A percentile compares a stretch with the other conserved stretches of the same genome.
These are phyloP conservation scores for Heliconius aoede DNA, from an alignment of 2,888 invertebrate species.

Conservation along the genomic window DNA sequence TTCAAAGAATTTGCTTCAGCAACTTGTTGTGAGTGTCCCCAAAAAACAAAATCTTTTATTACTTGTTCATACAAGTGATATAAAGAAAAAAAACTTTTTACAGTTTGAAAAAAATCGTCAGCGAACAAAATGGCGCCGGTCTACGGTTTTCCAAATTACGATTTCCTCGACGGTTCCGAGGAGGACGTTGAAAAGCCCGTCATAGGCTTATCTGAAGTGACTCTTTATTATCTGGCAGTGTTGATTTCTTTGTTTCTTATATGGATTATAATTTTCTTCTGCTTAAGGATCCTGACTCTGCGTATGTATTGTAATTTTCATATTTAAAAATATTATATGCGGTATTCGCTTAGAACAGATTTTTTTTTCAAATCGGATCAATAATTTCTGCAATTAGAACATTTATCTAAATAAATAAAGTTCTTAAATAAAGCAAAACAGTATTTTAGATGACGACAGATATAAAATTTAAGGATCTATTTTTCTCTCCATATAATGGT, in stretches of 20 bases:
- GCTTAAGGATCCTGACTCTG: slow-evolving; percentile 64
- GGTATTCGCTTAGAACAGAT: too few relatives aligned
- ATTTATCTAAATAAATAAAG: neutral
- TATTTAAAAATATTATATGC: neutral
- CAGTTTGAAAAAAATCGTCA: slow-evolving; percentile 30
- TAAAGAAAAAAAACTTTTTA: slow-evolving; percentile 36
- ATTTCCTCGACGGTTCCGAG: slow-evolving; percentile 52
- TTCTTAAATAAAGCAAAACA: neutral
- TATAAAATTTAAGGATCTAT: neutral
- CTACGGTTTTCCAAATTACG: slow-evolving; percentile 60
- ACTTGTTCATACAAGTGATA: slow-evolving; percentile 55
- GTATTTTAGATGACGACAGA: neutral
- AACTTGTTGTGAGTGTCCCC: slow-evolving; percentile 62
- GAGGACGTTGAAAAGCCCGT: slow-evolving; percentile 50
- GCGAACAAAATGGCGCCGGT: slow-evolving; percentile 63
- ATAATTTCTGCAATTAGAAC: neutral
- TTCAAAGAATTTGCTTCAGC: slow-evolving; percentile 63
- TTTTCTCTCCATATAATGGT: too few relatives aligned
- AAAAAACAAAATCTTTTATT: slow-evolving; percentile 45
- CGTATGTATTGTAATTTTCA: slow-evolving; percentile 55
- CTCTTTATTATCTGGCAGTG: slow-evolving; percentile 72
- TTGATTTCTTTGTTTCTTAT: slow-evolving; percentile 65
- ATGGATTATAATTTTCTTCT: slow-evolving; percentile 72
- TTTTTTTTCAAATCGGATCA: neutral
- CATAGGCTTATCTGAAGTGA: slow-evolving; percentile 58